phyloP scores from a whole-genome alignment of 2,113 vertebrate species.

The Neotoma lepida region DNA sequence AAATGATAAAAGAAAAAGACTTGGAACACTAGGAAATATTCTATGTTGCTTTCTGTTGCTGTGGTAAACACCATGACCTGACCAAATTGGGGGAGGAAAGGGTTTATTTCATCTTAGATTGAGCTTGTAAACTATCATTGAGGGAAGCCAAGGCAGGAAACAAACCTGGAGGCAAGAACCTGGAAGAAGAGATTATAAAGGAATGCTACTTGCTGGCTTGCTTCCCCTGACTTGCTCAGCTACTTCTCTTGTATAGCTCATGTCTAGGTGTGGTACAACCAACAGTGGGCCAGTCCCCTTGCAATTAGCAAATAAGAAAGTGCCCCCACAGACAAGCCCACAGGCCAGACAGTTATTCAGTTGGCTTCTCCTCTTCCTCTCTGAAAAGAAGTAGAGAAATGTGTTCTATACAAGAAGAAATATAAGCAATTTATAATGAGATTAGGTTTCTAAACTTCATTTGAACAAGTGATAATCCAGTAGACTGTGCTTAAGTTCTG shows the following conservation, averaged over 20 bases:
- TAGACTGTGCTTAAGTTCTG: neutral
- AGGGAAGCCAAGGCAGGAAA: neutral
- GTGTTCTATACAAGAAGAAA: neutral
- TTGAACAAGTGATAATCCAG: neutral
- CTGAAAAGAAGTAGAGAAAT: neutral
- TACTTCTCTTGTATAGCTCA: neutral
- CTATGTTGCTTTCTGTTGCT: neutral
- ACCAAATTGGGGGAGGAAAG: neutral
- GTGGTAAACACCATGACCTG: neutral
- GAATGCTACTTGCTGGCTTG: neutral
- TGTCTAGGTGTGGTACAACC: neutral
- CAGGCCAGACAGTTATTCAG: neutral
- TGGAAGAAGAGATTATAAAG: neutral
- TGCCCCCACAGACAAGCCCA: neutral
- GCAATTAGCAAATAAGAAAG: neutral
- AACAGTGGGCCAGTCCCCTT: neutral
- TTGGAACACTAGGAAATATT: neutral
- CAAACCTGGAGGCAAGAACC: neutral
- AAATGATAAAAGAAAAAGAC: neutral
- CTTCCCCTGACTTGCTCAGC: neutral
- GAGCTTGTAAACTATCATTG: neutral
- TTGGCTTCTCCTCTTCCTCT: neutral
- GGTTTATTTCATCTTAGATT: neutral
- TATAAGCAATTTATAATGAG: neutral
- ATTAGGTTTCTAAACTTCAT: neutral